Evolutionary conservation across 1,140 invertebrate species (phyloP), one percentile per base, ranked within the genome.

Genomic region (Epicauta chinensis): DNA sequence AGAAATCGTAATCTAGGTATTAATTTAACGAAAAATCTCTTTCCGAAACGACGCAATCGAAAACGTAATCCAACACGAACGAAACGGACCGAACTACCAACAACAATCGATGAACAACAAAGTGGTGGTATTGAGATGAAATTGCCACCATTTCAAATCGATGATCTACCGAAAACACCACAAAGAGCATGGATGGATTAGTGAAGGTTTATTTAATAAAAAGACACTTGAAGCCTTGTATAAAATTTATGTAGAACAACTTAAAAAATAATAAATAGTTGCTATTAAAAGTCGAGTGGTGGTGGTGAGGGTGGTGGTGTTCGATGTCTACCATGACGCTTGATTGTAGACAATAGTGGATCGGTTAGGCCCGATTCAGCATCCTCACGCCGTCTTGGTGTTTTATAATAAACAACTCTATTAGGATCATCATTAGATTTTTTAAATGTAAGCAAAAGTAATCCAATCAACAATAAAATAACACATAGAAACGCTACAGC

Each of bases 1-100:
- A 62, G 43, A 40, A 62, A 69, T 55, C 51, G 60, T n/a, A 68
- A 69, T 57, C 58, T 69, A 40, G 67, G 66, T 35, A 61, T 65
- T 17, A 65, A 64, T 52, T 10, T 53, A 2, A 50, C 57, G 2
- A 55, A 44, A 30, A 60, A 64, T 14, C 42, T 66, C 16, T 60
- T 65, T 16, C 60, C 62, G 7, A 58, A 49, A 34, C 10, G 32
- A 9, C 3, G 1, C 10, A 34, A 34, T 4, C 0, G 12, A 11
- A 11, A 12, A 12, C 10, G 3, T 3, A 0, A 12, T 34, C 5
- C 10, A 3, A 34, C 29, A 30, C 10, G 10, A 12, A 34, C 32
- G 1, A 34, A 34, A 3, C 12, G 32, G 2, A 34, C 32, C 3
- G 32, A 11, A 34, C 5, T n/a, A 11, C 3, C 32, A 10, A 34